These are phyloP conservation scores for Rhegmatorhina hoffmannsi DNA, from an alignment of 2,113 vertebrate species.

Conservation along the genomic window DNA sequence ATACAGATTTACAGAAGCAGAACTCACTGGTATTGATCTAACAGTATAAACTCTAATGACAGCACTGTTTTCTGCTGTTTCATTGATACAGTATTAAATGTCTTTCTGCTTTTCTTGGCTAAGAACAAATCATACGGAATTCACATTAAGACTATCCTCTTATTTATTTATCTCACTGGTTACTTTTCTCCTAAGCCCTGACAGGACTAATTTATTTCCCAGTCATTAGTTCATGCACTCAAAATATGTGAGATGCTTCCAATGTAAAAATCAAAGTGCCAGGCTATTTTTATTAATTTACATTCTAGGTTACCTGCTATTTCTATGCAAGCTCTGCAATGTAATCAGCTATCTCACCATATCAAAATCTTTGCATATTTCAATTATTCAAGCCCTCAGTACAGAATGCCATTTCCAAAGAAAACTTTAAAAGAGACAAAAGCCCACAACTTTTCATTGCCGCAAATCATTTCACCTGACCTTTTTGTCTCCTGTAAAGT, in stretches of 20 bases:
- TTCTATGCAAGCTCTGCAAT: background rate
- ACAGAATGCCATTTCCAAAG: background rate
- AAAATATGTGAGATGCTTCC: background rate
- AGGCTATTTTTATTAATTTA: background rate
- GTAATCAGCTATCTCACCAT: background rate
- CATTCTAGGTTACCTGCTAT: background rate
- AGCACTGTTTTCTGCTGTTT: background rate
- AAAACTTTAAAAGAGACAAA: background rate
- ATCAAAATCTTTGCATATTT: background rate
- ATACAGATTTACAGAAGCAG: background rate
- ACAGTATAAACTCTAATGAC: background rate
- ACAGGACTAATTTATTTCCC: background rate
- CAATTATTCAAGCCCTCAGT: background rate
- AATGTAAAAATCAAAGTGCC: background rate
- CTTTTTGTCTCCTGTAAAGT: background rate
- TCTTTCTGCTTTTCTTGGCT: background rate
- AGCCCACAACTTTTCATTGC: background rate
- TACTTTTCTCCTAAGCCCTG: background rate
- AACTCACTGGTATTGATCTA: background rate
- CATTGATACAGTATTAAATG: background rate
- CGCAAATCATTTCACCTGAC: background rate
- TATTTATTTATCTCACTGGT: background rate
- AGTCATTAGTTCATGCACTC: background rate
- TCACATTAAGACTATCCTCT: background rate
- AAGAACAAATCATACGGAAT: rapidly evolving